phyloP scores from a whole-genome alignment of 2,113 vertebrate species.

The Pygoscelis adeliae region DNA sequence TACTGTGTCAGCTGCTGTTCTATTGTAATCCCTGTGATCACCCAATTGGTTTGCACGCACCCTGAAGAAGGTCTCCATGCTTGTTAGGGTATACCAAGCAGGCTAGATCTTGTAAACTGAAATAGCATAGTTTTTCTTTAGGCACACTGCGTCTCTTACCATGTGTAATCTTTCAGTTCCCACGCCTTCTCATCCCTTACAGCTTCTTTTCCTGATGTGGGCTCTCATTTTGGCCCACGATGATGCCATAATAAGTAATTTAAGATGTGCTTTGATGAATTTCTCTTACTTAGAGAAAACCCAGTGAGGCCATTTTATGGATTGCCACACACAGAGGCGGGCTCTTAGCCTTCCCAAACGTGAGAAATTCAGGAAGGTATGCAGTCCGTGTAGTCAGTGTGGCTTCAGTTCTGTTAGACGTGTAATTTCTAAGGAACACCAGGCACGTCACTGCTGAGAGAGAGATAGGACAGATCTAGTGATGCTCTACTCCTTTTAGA shows the following conservation, averaged over 20 bases:
- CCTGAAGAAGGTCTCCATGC: not conserved
- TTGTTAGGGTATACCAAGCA: not conserved
- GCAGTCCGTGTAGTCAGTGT: not conserved
- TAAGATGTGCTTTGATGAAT: constrained; percentile 65
- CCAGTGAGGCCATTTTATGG: constrained; percentile 25
- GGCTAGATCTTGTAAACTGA: not conserved
- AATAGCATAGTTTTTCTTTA: not conserved
- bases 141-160: not conserved
- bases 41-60: not conserved
- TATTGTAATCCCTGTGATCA: not conserved
- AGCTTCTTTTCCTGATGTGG: constrained; percentile 55
- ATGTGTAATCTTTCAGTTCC: constrained; percentile 43
- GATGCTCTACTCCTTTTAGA: not conserved
- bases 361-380: constrained; percentile 35
- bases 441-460: not conserved
- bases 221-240: constrained; percentile 41
- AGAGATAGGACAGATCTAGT: not conserved
- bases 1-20: not conserved
- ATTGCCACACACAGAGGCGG: constrained; percentile 38
- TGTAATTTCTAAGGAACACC: not conserved
- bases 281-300: constrained; percentile 36
- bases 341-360: not conserved
- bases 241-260: constrained; percentile 65
- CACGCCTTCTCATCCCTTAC: constrained; percentile 46
- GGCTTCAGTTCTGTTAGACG: not conserved